Evolutionary conservation across 2,888 invertebrate genomes (phyloP).

Genomic region (Rhagophthalmus giganteus): DNA sequence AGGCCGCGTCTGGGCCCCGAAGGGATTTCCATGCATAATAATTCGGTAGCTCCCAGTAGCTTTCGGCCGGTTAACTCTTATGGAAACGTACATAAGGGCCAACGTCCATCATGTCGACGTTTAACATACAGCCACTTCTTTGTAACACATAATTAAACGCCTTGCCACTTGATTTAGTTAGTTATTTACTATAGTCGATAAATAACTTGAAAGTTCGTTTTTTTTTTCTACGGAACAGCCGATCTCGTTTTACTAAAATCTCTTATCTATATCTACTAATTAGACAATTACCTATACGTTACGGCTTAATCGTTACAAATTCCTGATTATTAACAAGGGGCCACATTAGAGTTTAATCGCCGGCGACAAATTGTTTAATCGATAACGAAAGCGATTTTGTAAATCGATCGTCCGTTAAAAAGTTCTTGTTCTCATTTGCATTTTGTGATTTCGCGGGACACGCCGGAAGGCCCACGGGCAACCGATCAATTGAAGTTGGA

Average conservation of each 20-base stretch:
- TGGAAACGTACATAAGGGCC: conserved; percentile 13
- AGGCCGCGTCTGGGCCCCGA: conserved; percentile 6
- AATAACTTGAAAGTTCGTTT: too few relatives aligned
- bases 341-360: conserved; percentile 5
- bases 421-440: too few relatives aligned
- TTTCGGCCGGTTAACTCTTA: conserved; percentile 7
- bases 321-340: conserved; percentile 8
- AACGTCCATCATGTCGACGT: conserved; percentile 17
- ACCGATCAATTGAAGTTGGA: too few relatives aligned
- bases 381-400: conserved; percentile 9
- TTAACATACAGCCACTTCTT: conserved; percentile 7
- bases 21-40: conserved; percentile 15
- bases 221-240: too few relatives aligned
- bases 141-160: conserved; percentile 14
- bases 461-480: too few relatives aligned
- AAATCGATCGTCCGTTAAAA: conserved; percentile 6
- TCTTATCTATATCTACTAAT: too few relatives aligned
- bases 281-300: background rate
- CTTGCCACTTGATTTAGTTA: conserved; percentile 16
- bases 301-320: too few relatives aligned
- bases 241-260: too few relatives aligned
- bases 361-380: conserved; percentile 13
- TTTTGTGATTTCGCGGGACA: too few relatives aligned
- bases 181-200: too few relatives aligned
- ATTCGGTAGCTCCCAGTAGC: conserved; percentile 20